Evolutionary conservation across 2,113 vertebrate genomes (phyloP).

Genomic region (Phoenicopterus ruber): DNA sequence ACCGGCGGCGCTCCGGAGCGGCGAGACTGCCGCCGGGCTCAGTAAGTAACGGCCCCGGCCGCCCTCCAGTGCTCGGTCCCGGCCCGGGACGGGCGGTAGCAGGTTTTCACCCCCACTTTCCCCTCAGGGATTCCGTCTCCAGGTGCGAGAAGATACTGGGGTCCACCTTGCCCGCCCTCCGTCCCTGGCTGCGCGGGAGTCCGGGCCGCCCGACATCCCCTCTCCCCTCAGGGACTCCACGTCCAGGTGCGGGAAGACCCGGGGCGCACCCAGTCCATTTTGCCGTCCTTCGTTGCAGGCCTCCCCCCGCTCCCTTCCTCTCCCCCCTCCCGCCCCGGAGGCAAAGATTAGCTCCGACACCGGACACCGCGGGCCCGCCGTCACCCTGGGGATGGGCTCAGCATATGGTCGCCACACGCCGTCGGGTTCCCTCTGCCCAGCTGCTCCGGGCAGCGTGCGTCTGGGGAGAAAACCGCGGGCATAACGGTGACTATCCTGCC

Average conservation of each 20-base stretch:
- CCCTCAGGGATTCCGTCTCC: neutral
- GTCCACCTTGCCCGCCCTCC: fast-evolving
- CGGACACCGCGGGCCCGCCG: neutral
- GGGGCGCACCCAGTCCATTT: fast-evolving
- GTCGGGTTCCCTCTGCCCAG: neutral
- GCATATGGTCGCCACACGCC: fast-evolving
- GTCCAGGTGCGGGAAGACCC: neutral
- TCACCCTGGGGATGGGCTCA: neutral
- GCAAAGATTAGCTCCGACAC: neutral
- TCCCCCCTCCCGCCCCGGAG: too few relatives aligned
- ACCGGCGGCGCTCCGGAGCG: neutral
- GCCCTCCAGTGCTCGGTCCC: neutral
- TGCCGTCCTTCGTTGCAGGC: neutral
- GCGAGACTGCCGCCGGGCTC: neutral
- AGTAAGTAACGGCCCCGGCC: neutral
- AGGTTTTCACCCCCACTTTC: neutral
- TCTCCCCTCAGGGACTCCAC: neutral
- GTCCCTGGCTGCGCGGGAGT: neutral
- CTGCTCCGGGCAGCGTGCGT: neutral
- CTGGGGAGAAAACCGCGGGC: neutral
- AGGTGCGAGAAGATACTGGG: neutral
- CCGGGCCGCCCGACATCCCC: neutral
- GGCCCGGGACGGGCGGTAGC: neutral
- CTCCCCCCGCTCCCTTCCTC: too few relatives aligned
- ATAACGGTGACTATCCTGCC: fast-evolving